phyloP scores from a whole-genome alignment of 2,888 invertebrate species.

The Dasysyrphus tricinctus region DNA sequence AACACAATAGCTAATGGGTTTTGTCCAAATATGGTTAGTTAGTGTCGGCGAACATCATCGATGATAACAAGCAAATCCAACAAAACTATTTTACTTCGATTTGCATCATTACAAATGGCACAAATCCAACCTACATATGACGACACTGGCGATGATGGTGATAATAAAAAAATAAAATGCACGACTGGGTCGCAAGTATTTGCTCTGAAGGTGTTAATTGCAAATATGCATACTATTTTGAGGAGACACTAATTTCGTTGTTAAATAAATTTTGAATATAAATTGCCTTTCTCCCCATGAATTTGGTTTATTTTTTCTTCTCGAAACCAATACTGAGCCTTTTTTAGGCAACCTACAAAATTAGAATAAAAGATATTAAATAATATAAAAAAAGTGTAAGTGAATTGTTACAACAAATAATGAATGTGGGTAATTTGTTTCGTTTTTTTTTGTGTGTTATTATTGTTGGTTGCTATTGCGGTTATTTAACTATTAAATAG shows the following conservation, averaged over 20 bases:
- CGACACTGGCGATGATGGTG: background rate
- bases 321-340: background rate
- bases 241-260: background rate
- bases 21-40: conserved; percentile 56
- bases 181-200: background rate
- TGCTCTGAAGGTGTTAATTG: background rate
- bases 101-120: conserved; percentile 5
- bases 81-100: background rate
- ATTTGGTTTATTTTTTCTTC: background rate
- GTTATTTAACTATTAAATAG: conserved; percentile 18
- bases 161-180: background rate
- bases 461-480: background rate
- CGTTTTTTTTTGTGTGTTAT: background rate
- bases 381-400: conserved; percentile 12
- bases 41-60: background rate
- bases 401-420: conserved; percentile 21
- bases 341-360: background rate
- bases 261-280: background rate
- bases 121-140: background rate
- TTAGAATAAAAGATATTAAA: background rate
- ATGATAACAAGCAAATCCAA: background rate
- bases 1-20: conserved; percentile 32
- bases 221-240: background rate
- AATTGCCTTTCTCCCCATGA: background rate
- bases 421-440: conserved; percentile 10